phyloP scores from a whole-genome alignment of 2,888 invertebrate genomes.

The Hecatera dysodea region DNA sequence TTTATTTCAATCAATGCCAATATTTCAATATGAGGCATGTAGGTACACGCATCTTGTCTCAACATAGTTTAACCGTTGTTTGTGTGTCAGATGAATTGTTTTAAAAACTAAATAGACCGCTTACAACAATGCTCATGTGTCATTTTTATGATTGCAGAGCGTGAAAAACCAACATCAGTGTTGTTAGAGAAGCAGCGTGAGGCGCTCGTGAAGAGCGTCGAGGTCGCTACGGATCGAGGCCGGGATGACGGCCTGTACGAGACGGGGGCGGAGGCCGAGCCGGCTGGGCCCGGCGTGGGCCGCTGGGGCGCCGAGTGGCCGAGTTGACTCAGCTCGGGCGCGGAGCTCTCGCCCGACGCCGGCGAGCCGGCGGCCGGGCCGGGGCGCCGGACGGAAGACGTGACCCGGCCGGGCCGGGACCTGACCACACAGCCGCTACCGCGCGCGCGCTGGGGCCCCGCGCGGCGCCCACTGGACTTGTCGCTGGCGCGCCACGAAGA shows the following conservation, averaged over 20 bases:
- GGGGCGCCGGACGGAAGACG: slow-evolving; percentile 77
- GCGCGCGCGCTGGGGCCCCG: slow-evolving; percentile 90
- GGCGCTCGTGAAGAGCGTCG: slow-evolving; percentile 91
- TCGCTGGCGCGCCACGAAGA: slow-evolving; percentile 93
- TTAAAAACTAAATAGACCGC: neutral
- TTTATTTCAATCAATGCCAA: slow-evolving; percentile 33
- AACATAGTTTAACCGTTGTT: neutral
- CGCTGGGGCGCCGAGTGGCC: slow-evolving; percentile 99
- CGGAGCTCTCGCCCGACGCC: slow-evolving; percentile 77
- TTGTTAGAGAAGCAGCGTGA: slow-evolving; percentile 92
- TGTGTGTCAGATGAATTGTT: neutral
- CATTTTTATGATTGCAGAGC: slow-evolving; percentile 89
- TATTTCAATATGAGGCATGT: slow-evolving; percentile 26
- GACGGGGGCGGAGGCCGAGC: slow-evolving; percentile 88
- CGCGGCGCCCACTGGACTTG: slow-evolving; percentile 71
- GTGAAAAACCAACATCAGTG: slow-evolving; percentile 93
- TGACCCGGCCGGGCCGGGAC: slow-evolving; percentile 83
- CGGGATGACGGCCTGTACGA: slow-evolving; percentile 79
- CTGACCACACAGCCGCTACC: slow-evolving; percentile 93
- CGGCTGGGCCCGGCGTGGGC: slow-evolving; percentile 94
- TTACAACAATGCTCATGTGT: slow-evolving; percentile 4
- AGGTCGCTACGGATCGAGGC: slow-evolving; percentile 77
- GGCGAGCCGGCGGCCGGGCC: slow-evolving; percentile 76
- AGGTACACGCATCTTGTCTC: slow-evolving; percentile 27
- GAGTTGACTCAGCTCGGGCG: slow-evolving; percentile 97